Conservation (phyloP, 2,113 vertebrate species). For the Naja naja region DNA sequence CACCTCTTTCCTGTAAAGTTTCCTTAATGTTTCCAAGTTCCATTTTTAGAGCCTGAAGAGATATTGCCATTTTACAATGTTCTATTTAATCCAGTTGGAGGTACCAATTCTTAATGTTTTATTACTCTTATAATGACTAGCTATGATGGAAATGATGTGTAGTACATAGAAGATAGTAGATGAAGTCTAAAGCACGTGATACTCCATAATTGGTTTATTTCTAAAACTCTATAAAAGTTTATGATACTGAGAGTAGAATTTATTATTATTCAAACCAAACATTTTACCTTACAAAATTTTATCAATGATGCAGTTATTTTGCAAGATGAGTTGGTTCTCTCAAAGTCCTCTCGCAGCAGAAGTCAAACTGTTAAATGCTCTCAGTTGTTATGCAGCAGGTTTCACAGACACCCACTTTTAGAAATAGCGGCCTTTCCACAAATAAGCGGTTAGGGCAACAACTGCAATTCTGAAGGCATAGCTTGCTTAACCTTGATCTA, state of each 20-base stretch:
- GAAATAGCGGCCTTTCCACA: neutral
- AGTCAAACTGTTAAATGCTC: neutral
- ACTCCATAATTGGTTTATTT: neutral
- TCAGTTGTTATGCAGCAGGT: neutral
- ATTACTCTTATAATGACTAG: neutral
- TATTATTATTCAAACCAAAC: neutral
- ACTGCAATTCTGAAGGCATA: neutral
- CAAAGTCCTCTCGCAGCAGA: neutral
- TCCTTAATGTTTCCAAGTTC: too few relatives aligned
- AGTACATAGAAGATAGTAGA: neutral
- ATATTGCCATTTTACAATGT: too few relatives aligned
- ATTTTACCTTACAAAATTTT: neutral
- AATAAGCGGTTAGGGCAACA: neutral
- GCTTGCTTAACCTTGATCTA: neutral
- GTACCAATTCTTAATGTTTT: neutral
- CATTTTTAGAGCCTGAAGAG: too few relatives aligned
- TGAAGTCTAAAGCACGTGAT: neutral
- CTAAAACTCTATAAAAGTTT: neutral
- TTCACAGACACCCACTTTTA: neutral
- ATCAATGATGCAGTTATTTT: neutral
- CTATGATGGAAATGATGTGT: neutral
- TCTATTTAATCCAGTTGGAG: too few relatives aligned
- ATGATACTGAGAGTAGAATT: neutral
- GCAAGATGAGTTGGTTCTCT: neutral
- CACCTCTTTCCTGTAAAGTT: too few relatives aligned